Base-by-base conservation (phyloP, 37 sponge, comb jelly and placozoan species). In the Mnemiopsis leidyi region DNA sequence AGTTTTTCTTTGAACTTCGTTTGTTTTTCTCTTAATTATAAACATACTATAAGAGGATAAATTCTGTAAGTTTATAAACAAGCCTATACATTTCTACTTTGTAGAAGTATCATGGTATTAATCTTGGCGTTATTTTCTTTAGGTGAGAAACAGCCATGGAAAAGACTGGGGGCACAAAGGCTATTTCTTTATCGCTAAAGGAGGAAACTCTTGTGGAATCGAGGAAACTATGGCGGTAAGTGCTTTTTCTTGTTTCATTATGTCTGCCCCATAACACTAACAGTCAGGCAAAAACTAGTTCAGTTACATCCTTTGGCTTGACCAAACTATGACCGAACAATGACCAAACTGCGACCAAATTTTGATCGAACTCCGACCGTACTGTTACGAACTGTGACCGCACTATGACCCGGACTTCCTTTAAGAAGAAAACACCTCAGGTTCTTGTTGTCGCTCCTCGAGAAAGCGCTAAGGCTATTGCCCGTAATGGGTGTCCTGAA, bases 151-250 rank as follows among this genome's bases (percentile, higher is more conserved):
- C 73, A 69, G 73, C 21, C 73, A 69, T 25, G 73, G 73, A 2
- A 69, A 69, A 20, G 29, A 25, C n/a, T 69, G 73, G 73, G 82
- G 82, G 7, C 36, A 79, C 5, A 2, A 32, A 2, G 82, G 82
- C 5, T 79, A 79, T 36, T 79, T 79, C 82, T 23, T 7, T 1
- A 79, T 79, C 36, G 1, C 1, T 13, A 28, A 23, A 29, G 82
- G 82, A 33, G 32, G 26, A 13, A 79, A 79, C 82, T 79, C 82
- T 5, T 79, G 82, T 35, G 82, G 82, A 28, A 79, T 79, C 21
- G 82, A 79, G 82, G 36, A 79, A 5, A 36, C 2, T 36, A 35
- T 79, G 35, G 82, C 37, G 21, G 75, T 71, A 71, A 71, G 75
- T 29, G 7, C 3, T 71, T 48, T 5, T 48, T 48, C 13, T 48